phyloP scores from a whole-genome alignment of 2,888 invertebrate genomes.

The Alsophila aescularia region DNA sequence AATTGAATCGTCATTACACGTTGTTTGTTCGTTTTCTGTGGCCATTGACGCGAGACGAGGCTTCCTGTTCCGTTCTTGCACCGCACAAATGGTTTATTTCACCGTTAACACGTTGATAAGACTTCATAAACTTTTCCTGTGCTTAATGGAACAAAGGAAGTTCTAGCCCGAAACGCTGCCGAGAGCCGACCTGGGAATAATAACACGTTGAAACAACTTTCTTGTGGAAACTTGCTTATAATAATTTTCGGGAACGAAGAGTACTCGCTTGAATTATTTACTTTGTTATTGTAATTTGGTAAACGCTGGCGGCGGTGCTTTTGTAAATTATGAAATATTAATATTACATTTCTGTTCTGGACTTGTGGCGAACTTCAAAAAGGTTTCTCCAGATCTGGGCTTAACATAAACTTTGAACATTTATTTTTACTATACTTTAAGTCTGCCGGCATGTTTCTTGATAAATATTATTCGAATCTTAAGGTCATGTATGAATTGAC shows the following conservation, averaged over 20 bases:
- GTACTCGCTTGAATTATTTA: slow-evolving; percentile 26
- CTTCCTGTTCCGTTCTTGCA: slow-evolving; percentile 71
- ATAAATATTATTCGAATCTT: neutral
- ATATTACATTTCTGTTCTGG: slow-evolving; percentile 8
- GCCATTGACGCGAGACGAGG: slow-evolving; percentile 58
- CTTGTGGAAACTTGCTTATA: slow-evolving; percentile 27
- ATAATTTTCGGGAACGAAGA: slow-evolving; percentile 26
- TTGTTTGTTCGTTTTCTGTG: slow-evolving; percentile 63
- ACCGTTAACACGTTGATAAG: slow-evolving; percentile 45
- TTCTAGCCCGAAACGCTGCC: slow-evolving; percentile 10
- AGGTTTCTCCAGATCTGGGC: slow-evolving; percentile 2
- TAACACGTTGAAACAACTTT: slow-evolving; percentile 36
- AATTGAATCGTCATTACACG: slow-evolving; percentile 67
- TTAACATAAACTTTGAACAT: neutral
- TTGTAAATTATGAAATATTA: slow-evolving; percentile 30
- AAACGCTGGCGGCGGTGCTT: slow-evolving; percentile 30
- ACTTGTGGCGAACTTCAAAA: slow-evolving; percentile 24
- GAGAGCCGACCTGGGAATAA: slow-evolving; percentile 25
- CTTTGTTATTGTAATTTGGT: slow-evolving; percentile 32
- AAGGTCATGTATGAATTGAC: neutral
- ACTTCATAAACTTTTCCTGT: slow-evolving; percentile 52
- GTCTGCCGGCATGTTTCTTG: neutral
- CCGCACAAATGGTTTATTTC: slow-evolving; percentile 44
- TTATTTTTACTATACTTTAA: neutral
- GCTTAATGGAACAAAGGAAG: slow-evolving; percentile 34